A percentile compares a stretch with the other conserved stretches of the same genome.
Conservation (phyloP, 64 coral and sea anemone species). For the Pocillopora damicornis region DNA sequence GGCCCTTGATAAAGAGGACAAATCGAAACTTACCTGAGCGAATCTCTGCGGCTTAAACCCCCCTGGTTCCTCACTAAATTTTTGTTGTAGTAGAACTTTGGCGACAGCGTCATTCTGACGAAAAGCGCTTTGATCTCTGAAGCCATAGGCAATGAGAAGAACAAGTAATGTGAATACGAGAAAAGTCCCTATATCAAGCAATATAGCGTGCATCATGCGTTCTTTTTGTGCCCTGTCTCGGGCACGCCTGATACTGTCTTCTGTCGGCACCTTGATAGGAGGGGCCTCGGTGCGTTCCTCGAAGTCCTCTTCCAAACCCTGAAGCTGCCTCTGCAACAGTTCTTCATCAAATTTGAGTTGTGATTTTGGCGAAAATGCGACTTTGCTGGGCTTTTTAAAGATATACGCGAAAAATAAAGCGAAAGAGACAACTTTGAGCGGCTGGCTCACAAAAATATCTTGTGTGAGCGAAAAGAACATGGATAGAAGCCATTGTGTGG, state of each 20-base stretch:
- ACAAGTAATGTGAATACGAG: constrained; percentile 68
- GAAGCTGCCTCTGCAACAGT: background rate
- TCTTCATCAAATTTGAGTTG: background rate
- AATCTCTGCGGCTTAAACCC: constrained; percentile 25
- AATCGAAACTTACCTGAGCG: constrained; percentile 43
- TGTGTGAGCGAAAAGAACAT: constrained; percentile 83
- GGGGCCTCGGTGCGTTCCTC: background rate
- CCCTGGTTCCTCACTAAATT: background rate
- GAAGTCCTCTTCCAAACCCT: background rate
- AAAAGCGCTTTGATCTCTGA: constrained; percentile 58
- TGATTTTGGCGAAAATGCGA: background rate
- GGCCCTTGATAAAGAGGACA: background rate
- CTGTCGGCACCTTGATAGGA: constrained; percentile 42
- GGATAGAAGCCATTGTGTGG: constrained; percentile 85
- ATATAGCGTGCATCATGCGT: constrained; percentile 52
- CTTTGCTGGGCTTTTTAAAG: constrained; percentile 69
- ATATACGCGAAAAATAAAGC: constrained; percentile 72
- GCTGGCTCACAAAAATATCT: constrained; percentile 90
- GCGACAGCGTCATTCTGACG: constrained; percentile 56
- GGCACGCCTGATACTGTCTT: constrained; percentile 52
- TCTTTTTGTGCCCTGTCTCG: constrained; percentile 72
- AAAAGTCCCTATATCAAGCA: constrained; percentile 64
- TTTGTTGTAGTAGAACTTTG: constrained; percentile 31
- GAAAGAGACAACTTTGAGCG: constrained; percentile 76
- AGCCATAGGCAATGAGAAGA: constrained; percentile 87